A percentile compares a stretch with the other conserved stretches of the same genome.
Evolutionary conservation across 1,140 invertebrate species (phyloP).

Genomic region (Drosophila tani): DNA sequence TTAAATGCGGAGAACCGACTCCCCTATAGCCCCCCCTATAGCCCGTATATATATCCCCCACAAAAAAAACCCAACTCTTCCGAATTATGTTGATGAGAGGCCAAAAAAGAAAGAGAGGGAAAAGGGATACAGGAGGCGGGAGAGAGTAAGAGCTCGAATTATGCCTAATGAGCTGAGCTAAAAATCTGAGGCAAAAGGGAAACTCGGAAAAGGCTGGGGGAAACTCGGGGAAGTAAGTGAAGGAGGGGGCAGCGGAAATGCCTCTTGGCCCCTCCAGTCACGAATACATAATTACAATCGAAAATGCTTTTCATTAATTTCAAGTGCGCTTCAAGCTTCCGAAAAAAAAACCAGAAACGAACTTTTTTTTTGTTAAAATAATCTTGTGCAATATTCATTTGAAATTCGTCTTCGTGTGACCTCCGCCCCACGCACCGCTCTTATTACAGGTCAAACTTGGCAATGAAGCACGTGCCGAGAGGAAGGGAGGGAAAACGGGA

Average conservation of each 20-base stretch:
- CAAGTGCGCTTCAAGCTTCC: constrained; percentile 64
- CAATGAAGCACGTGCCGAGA: constrained; percentile 2
- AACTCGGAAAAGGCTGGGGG: constrained; percentile 5
- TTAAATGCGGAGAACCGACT: constrained; percentile 57
- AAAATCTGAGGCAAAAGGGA: constrained; percentile 30
- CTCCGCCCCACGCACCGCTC: not conserved
- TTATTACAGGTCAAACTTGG: constrained; percentile 3
- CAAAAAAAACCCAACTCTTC: constrained; percentile 6
- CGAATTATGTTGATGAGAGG: constrained; percentile 8
- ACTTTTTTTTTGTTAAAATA: constrained; percentile 52
- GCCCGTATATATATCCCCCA: not conserved
- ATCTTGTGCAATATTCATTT: constrained; percentile 72
- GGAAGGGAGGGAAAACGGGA: not conserved
- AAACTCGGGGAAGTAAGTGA: not conserved
- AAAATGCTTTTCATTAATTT: constrained; percentile 83
- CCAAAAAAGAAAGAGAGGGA: not conserved
- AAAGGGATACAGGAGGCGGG: not conserved
- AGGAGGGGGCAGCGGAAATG: constrained; percentile 21
- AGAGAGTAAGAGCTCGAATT: constrained; percentile 43
- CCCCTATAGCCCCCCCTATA: not conserved
- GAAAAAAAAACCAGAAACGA: constrained; percentile 11
- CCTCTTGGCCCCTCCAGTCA: constrained; percentile 59
- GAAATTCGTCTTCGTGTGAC: constrained; percentile 31
- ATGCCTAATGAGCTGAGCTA: constrained; percentile 76
- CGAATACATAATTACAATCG: constrained; percentile 82